These are phyloP conservation scores for Iselma pallidipennis DNA, from an alignment of 2,888 invertebrate species.

Conservation along the genomic window DNA sequence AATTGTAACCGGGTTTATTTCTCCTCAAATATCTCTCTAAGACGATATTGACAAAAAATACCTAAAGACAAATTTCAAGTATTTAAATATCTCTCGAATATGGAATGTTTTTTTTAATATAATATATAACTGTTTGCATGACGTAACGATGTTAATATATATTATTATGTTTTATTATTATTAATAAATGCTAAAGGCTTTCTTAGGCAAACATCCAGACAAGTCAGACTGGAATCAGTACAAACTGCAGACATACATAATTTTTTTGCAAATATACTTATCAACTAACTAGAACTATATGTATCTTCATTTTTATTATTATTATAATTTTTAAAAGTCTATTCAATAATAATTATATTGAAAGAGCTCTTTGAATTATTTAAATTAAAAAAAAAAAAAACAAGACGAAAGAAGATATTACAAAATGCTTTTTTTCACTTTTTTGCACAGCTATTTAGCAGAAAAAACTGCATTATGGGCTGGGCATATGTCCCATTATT, in stretches of 20 bases:
- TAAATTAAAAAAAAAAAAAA: conserved; percentile 36
- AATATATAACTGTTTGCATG: conserved; percentile 47
- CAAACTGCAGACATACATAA: conserved; percentile 46
- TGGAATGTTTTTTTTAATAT: conserved; percentile 53
- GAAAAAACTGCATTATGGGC: conserved; percentile 34
- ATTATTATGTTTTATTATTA: conserved; percentile 11
- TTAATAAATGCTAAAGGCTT: conserved; percentile 52
- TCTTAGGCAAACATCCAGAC: conserved; percentile 55
- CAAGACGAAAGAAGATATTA: conserved; percentile 32
- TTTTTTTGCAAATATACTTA: conserved; percentile 46
- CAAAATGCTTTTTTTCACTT: conserved; percentile 46
- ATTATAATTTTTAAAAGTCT: conserved; percentile 13
- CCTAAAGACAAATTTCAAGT: conserved; percentile 39
- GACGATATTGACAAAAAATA: conserved; percentile 53
- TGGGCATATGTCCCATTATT: conserved; percentile 39
- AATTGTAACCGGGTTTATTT: conserved; percentile 51
- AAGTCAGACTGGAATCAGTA: conserved; percentile 51
- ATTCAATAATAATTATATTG: conserved; percentile 33
- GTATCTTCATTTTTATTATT: conserved; percentile 36
- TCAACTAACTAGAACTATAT: conserved; percentile 49
- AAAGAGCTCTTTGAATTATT: conserved; percentile 35
- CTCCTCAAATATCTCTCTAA: conserved; percentile 43
- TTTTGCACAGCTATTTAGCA: conserved; percentile 42
- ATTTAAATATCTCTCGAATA: conserved; percentile 29
- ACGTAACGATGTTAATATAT: conserved; percentile 47